These are phyloP conservation scores for Lagria hirta DNA, from an alignment of 2,888 invertebrate genomes.

Conservation along the genomic window DNA sequence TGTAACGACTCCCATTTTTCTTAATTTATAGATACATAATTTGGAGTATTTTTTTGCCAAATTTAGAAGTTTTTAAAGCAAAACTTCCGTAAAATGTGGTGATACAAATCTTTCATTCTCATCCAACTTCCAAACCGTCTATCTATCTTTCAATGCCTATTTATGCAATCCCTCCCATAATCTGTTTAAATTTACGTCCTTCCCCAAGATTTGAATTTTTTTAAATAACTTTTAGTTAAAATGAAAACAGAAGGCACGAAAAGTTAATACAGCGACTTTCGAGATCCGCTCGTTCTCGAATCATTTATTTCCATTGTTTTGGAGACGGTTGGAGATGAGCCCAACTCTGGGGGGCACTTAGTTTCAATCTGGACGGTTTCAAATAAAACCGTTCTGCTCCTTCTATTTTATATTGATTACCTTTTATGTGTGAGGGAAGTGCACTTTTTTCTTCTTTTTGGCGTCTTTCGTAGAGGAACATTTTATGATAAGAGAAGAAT, in stretches of 20 bases:
- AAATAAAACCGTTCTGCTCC: conserved; percentile 39
- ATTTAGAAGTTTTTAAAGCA: too few species aligned
- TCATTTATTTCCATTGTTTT: conserved; percentile 48
- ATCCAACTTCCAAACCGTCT: too few species aligned
- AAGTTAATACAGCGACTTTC: conserved; percentile 35
- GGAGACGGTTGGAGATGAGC: conserved; percentile 41
- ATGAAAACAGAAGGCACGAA: conserved; percentile 24
- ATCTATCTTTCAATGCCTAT: too few species aligned
- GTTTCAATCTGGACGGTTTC: conserved; percentile 47
- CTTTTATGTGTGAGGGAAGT: conserved; percentile 30
- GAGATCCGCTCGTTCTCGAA: conserved; percentile 37
- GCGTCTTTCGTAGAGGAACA: conserved; percentile 15
- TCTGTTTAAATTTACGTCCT: conserved; percentile 27
- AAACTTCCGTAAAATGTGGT: too few species aligned
- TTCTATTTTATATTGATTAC: conserved; percentile 43
- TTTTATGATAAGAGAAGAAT: conserved; percentile 8
- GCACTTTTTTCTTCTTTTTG: conserved; percentile 21
- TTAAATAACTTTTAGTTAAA: conserved; percentile 31
- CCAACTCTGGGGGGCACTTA: conserved; percentile 45
- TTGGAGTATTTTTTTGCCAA: too few species aligned
- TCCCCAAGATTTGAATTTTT: conserved; percentile 25
- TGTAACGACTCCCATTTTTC: too few species aligned
- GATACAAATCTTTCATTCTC: too few species aligned
- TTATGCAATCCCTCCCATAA: too few species aligned
- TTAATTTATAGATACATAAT: too few species aligned